Base-by-base conservation (phyloP, 2,888 invertebrate genomes). In the Cactoblastis cactorum region DNA sequence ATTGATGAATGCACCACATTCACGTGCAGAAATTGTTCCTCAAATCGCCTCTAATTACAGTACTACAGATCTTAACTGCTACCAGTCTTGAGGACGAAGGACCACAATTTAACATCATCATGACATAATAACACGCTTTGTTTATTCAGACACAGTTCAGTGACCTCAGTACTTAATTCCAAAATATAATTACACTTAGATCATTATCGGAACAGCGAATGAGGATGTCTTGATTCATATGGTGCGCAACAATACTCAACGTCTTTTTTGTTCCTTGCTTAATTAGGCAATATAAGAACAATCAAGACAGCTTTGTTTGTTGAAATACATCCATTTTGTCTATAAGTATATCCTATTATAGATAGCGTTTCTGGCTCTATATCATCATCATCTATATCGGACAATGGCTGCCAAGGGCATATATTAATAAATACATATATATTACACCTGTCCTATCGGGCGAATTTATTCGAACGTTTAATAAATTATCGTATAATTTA, bases 181-280 rank as follows among this genome's bases (percentile, higher is more conserved):
- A 62, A 74, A 72, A 74, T 71, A 71, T 82, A 84, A 86, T 85
- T 83, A 80, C 69, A 55, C 53, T 24, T 52, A 72, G 83, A 86
- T 86, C 58, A 54, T 66, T 78, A 86, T 86, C 84, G 56, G 53
- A 54, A 55, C 57, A 71, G 69, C 65, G 75, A 77, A 75, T 73
- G 76, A 79, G 78, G 76, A 80, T 80, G 83, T 79, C 80, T 76
- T 77, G 77, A 77, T 75, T 72, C 63, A 63, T 64, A 61, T 57
- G 57, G 59, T 57, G 58, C 54, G 54, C 53, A 65, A 67, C 64
- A 63, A 67, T 59, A 63, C 58, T 51, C 51, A 28, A 28, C 28
- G 8, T 28, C 38, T 66, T 78, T 77, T 76, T 77, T 75, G 63
- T 67, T 52, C 49, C 39, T 52, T 45, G 49, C 67, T 70, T 73